Evolutionary conservation across 2,113 vertebrate species (phyloP), one percentile per base, ranked within the genome.

Genomic region (Perccottus glenii): DNA sequence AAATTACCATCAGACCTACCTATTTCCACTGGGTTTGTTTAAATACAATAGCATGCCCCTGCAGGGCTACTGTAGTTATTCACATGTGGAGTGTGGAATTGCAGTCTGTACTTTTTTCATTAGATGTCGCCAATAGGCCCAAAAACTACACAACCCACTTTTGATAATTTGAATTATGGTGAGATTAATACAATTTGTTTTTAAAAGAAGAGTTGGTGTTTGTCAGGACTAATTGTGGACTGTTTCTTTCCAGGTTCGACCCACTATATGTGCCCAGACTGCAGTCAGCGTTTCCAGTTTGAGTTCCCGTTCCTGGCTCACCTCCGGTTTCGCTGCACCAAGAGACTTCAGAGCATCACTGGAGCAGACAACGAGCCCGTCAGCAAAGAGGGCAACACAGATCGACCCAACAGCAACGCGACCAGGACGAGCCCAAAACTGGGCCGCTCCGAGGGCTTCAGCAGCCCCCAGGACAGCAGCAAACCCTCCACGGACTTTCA

Each of bases 401-500:
- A 91, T 48, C 85, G 82, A 16, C 61, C 87, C 4, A 92, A 77
- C 80, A 70, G 78, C 3, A 91, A 82, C 59, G 82, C 83, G 1
- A 72, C 79, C 73, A 78, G 90, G 51, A 80, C 83, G 80, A 94
- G 89, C 75, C 92, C 89, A 1, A 95, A 90, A 80, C 80, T 80
- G 74, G 92, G 83, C 80, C 87, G 85, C 40, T 82, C 94, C 2
- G 83, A 94, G 36, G 90, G 86, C 44, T 91, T 89, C 75, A 27
- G 72, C 57, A 67, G 51, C 63, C 47, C 85, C 2, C 92, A 75
- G 63, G 92, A 94, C 52, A 60, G 60, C 43, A 86, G 68, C 46
- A 98, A 97, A 80, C 96, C 96, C 0, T 94, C 95, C 68, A 98
- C 95, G 44, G 96, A 99, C 92, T 99, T 99, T 76, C 97, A 98